Percentiles rank a stretch among this genome's conserved stretches.
These are phyloP conservation scores for Lanistes nyassanus DNA, from an alignment of 1,140 invertebrate genomes.

Conservation along the genomic window DNA sequence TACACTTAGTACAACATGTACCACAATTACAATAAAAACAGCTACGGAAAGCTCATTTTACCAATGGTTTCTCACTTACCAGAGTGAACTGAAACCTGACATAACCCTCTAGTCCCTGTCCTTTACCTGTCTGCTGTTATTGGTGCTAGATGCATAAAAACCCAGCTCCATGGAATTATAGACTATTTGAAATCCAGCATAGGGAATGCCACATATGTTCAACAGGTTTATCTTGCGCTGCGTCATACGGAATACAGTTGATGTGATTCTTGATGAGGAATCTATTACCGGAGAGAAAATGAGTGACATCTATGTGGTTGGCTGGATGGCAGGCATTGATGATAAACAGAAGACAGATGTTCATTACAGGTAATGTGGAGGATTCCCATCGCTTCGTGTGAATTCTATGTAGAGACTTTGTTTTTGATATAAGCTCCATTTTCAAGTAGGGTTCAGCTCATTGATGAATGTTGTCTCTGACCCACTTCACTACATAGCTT, in stretches of 20 bases:
- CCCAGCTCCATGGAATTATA: neutral
- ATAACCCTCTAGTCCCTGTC: no score
- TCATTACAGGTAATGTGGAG: conserved; percentile 66
- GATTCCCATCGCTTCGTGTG: neutral
- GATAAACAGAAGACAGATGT: conserved; percentile 70
- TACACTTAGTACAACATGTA: no score
- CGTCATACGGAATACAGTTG: conserved; percentile 69
- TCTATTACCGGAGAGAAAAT: conserved; percentile 69
- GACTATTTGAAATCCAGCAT: neutral
- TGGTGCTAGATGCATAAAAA: no score
- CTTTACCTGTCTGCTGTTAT: no score
- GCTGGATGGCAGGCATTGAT: conserved; percentile 68
- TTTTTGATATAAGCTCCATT: neutral
- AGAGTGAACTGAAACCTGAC: no score
- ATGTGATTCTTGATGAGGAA: conserved; percentile 68
- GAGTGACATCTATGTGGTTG: conserved; percentile 70
- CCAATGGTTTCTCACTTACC: no score
- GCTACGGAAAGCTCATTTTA: no score
- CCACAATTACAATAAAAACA: no score
- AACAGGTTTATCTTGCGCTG: conserved; percentile 63
- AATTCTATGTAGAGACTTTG: neutral
- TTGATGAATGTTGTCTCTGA: neutral
- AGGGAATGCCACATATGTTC: neutral
- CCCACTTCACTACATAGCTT: no score
- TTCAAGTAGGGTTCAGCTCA: neutral